Evolutionary conservation across 2,888 invertebrate genomes (phyloP), one percentile per base, ranked within the genome.

Genomic region (Ectemnius continuus): DNA sequence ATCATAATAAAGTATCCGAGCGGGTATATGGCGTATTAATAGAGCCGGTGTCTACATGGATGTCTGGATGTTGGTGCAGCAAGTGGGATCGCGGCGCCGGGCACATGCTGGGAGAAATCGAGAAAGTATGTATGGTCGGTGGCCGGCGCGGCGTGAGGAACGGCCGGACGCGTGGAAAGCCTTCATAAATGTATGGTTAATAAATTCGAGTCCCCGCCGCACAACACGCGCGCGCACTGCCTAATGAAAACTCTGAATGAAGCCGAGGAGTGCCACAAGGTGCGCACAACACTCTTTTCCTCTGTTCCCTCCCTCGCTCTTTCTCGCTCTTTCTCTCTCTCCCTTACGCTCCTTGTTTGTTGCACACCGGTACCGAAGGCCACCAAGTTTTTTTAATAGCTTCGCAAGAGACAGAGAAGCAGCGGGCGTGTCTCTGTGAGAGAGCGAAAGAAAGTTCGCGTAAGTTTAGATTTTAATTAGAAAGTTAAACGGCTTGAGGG

Each of bases 401-500:
- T 11, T 36, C 36, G 36, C 36, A 36, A 36, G 36, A 36, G 36
- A 36, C 2, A 11, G 8, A 36, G 6, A 36, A 36, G 36, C 36
- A 36, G 23, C 18, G 6, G n/a, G 11, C 16, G 52, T 62, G 60
- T 45, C 3, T 23, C 23, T 48, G 36, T 20, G 69, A 26, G 47
- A 14, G 62, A 72, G 64, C 58, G 80, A 26, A 47, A n/a, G 62
- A 72, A 61, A 56, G 80, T 75, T 46, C 48, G 23, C 57, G 72
- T n/a, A 80, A 83, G 81, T 81, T 83, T 47, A 67, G 62, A 64
- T 81, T 83, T 83, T 83, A 83, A 83, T 83, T 81, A 83, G 75
- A 76, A 83, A 83, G 83, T 83, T 83, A 78, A 73, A 75, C 73
- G 71, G 79, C 76, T 73, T 76, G 61, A 70, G 71, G 81, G 80